Conservation (phyloP, 1,140 invertebrate species). For the Babylonia areolata region DNA sequence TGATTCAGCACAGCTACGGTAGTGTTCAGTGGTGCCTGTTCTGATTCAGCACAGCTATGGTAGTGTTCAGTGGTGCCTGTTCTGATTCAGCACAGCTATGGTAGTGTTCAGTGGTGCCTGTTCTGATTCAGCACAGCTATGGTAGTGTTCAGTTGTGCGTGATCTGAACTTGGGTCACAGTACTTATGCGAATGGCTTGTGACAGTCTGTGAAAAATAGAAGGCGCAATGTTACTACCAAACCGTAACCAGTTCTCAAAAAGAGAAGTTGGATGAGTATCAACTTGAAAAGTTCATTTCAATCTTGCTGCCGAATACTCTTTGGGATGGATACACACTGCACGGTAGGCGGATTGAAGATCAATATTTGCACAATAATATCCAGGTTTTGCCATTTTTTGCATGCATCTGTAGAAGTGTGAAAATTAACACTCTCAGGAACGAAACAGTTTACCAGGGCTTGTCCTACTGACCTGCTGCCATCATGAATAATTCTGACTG, state of each 20-base stretch:
- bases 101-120: too few species aligned
- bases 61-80: too few species aligned
- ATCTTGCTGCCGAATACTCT: not conserved
- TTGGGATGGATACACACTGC: constrained; percentile 7
- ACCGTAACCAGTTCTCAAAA: constrained; percentile 11
- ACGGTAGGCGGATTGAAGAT: constrained; percentile 15
- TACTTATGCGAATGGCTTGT: not conserved
- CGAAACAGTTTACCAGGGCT: not conserved
- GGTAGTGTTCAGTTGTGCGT: too few species aligned
- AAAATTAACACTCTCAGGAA: not conserved
- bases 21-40: too few species aligned
- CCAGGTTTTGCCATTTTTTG: not conserved
- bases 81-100: too few species aligned
- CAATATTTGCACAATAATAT: constrained; percentile 4
- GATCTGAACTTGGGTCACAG: too few species aligned
- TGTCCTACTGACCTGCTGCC: constrained; percentile 5
- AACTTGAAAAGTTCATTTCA: constrained; percentile 13
- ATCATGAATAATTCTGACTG: constrained; percentile 20
- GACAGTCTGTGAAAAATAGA: constrained; percentile 13
- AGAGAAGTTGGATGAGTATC: constrained; percentile 7
- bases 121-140: too few species aligned
- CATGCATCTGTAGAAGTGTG: not conserved
- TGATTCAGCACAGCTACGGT: too few species aligned
- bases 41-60: too few species aligned
- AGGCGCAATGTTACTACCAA: not conserved